Percentiles rank a stretch among this genome's conserved stretches.
phyloP scores from a whole-genome alignment of 2,113 vertebrate species.

The Takifugu bimaculatus region DNA sequence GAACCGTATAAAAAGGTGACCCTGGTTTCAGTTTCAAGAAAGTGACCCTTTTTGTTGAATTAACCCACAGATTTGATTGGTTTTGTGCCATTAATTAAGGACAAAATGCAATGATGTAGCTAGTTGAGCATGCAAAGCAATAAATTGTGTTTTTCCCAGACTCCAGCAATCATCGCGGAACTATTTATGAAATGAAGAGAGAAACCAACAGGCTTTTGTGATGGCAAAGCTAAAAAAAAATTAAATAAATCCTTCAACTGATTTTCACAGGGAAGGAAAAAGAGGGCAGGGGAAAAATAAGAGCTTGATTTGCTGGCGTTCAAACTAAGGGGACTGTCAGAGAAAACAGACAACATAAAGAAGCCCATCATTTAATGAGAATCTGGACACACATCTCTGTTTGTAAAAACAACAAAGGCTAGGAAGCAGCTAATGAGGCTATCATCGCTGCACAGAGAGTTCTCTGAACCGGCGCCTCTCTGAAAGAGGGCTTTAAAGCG shows the following conservation, averaged over 20 bases:
- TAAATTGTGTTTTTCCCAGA: not conserved
- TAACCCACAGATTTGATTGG: not conserved
- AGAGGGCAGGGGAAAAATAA: constrained; percentile 56
- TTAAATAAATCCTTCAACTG: constrained; percentile 56
- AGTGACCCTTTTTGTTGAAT: not conserved
- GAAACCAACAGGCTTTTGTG: constrained; percentile 43
- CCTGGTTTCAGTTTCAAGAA: constrained; percentile 29
- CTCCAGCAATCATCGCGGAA: not conserved
- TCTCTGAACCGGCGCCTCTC: constrained; percentile 58
- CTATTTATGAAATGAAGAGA: not conserved
- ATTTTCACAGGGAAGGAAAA: constrained; percentile 44
- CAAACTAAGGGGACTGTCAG: constrained; percentile 68
- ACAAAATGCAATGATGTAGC: too few relatives aligned
- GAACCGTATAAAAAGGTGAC: constrained; percentile 73
- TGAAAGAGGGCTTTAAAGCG: constrained; percentile 66
- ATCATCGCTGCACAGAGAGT: constrained; percentile 70
- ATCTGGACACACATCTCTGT: constrained; percentile 72
- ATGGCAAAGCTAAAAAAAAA: constrained; percentile 39
- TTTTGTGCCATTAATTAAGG: not conserved
- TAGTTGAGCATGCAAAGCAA: too few relatives aligned
- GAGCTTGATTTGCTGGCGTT: constrained; percentile 65
- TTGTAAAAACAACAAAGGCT: constrained; percentile 74
- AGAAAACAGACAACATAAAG: constrained; percentile 61
- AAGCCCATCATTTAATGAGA: constrained; percentile 74
- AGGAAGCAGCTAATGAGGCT: constrained; percentile 76